phyloP scores from a whole-genome alignment of 2,888 invertebrate species.

The Lysandra coridon region DNA sequence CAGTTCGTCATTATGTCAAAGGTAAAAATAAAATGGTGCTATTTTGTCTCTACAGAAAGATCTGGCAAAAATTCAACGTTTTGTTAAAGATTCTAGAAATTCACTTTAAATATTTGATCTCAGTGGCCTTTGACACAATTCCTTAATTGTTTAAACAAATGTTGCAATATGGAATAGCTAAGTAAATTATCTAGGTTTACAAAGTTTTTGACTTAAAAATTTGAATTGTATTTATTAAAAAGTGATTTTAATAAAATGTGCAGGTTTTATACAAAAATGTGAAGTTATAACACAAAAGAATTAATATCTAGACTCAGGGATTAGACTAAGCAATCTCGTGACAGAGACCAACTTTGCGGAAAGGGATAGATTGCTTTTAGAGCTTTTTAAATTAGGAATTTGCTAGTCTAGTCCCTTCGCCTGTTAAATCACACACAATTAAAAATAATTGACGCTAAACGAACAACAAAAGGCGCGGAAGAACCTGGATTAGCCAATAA shows the following conservation, averaged over 20 bases:
- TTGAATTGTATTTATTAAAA: not conserved
- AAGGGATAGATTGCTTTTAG: not conserved
- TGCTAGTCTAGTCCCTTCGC: not conserved
- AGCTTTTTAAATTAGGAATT: not conserved
- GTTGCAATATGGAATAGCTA: not conserved
- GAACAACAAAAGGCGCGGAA: conserved; percentile 62
- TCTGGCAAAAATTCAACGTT: not conserved
- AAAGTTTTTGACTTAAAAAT: not conserved
- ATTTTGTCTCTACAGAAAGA: not conserved
- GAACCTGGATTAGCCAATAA: conserved; percentile 64
- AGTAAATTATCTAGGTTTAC: not conserved
- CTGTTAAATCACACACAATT: conserved; percentile 40
- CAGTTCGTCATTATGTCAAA: not conserved
- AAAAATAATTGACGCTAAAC: conserved; percentile 59
- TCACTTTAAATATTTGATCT: not conserved
- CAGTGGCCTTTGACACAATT: conserved; percentile 6
- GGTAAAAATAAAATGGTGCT: not conserved
- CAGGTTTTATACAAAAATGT: conserved; percentile 6
- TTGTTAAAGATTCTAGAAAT: not conserved
- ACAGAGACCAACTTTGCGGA: not conserved
- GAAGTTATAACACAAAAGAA: conserved; percentile 8
- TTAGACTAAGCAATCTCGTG: not conserved
- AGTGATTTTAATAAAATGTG: not conserved
- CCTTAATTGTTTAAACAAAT: not conserved
- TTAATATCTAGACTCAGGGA: not conserved